Evolutionary conservation across 2,888 invertebrate species (phyloP), one percentile per base, ranked within the genome.

Genomic region (Diarsia mendica): DNA sequence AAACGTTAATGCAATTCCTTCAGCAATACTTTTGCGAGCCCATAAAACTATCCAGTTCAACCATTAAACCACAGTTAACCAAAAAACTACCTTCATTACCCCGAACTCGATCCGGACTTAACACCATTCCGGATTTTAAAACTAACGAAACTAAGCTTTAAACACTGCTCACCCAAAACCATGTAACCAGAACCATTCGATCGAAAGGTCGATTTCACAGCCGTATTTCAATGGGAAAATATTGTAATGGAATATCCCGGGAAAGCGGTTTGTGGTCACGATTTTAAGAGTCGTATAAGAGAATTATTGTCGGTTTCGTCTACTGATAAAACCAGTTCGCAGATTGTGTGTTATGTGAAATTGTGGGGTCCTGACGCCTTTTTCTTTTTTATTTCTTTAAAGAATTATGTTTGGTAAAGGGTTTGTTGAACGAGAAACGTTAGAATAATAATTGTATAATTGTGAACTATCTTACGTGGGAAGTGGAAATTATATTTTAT

Each of bases 201-300:
- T 75, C 79, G 78, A 84, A 86, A 86, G 87, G 86, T 87, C 86
- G 82, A 86, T 87, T 86, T 70, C 70, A 70, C 44, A 63, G 67
- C 79, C 89, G 88, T 91, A 92, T 92, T 91, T 92, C 88, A 89
- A 87, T 86, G 91, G 82, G 88, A 92, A 92, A 92, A 93, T 93
- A 92, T 92, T 90, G 92, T 92, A 93, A 93, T 92, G 90, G 92
- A 87, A 88, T 84, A 89, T 84, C 86, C 86, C 72, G 79, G 86
- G 79, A 80, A 84, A 85, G 86, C 86, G 88, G 90, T 89, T 83
- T 87, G 87, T 85, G 88, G 87, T 84, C 83, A 82, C 89, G 89
- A 89, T 91, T 92, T 91, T 91, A 89, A 90, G 88, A 92, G 90
- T 87, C 90, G 91, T 92, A 88, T 89, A 90, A 77, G 83, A 92